Percentiles rank a stretch among this genome's conserved stretches.
These are phyloP conservation scores for Parnassius smintheus DNA, from an alignment of 2,888 invertebrate genomes.

Conservation along the genomic window DNA sequence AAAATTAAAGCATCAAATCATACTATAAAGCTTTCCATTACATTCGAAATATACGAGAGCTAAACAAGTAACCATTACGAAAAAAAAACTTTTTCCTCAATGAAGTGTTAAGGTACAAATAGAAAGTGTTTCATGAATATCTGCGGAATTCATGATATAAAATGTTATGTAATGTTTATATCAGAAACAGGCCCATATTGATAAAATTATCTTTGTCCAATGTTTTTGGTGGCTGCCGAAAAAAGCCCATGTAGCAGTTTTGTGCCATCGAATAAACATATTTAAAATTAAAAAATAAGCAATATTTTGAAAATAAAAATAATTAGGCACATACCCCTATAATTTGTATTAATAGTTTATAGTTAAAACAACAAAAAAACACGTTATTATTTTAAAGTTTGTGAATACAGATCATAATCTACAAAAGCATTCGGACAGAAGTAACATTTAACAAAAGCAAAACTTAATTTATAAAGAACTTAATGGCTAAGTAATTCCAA, in stretches of 20 bases:
- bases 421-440: slow-evolving; percentile 27
- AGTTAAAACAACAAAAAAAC: background rate
- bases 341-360: slow-evolving; percentile 1
- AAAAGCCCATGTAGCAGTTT: slow-evolving; percentile 19
- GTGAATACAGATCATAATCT: slow-evolving; percentile 1
- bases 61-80: background rate
- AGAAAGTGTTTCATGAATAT: too few relatives aligned
- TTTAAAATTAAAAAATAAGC: slow-evolving; percentile 4
- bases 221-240: slow-evolving; percentile 23
- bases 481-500: background rate
- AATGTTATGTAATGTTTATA: background rate
- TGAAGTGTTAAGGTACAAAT: too few relatives aligned
- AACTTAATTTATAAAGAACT: background rate
- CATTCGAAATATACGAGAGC: background rate
- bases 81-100: background rate
- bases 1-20: background rate
- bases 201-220: slow-evolving; percentile 27
- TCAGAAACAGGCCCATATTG: slow-evolving; percentile 18
- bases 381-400: too few relatives aligned
- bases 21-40: too few relatives aligned
- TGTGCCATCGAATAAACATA: slow-evolving; percentile 10
- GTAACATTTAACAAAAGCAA: slow-evolving; percentile 5
- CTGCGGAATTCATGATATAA: background rate
- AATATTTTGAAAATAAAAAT: slow-evolving; percentile 5
- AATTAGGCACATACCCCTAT: background rate